Base-by-base conservation (phyloP, 2,888 invertebrate species). In the Lasioglossum zephyrum region DNA sequence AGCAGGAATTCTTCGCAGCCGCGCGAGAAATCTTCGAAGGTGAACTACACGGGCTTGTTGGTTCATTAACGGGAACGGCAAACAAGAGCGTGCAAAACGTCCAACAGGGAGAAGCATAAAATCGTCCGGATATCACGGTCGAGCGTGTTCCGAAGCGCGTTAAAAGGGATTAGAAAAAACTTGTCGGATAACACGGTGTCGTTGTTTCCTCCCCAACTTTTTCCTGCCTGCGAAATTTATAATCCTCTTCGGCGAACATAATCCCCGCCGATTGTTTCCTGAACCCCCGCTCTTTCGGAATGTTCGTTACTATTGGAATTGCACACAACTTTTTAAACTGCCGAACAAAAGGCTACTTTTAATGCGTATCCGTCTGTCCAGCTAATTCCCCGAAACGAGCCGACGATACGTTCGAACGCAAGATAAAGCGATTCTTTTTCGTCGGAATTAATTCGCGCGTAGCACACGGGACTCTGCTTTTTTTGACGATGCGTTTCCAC, bases 61-160 rank as follows among this genome's bases (percentile, higher is more conserved):
- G 66, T 83, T 84, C 83, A 57, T 84, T 84, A 84, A 73, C 73
- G 73, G 5, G 47, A 66, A 44, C 73, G 16, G 44, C 57, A 83
- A 83, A 77, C 72, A 76, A 76, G 22, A 41, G n/a, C 41, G 72
- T 13, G 49, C 31, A 31, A 76, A 83, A 72, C 63, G 75, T 47
- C 13, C 22, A 53, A 53, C 26, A 11, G n/a, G 36, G 18, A 63
- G 72, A 31, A 26, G 69, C n/a, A 18, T 9, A 16, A 41, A 72
- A 69, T 41, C 60, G n/a, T n/a, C 47, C 72, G 49, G 31, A 16
- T 44, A 73, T 83, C 63, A 4, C 44, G 63, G 31, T 16, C 16
- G 57, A 49, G 36, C 66, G 18, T 57, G 80, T 76, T 22, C 41
- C 8, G 39, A n/a, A 39, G n/a, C 8, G 57, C 2, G 16, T 70